Evolutionary conservation across 1,140 invertebrate species (phyloP), one percentile per base, ranked within the genome.

Genomic region (Papilio glaucus): DNA sequence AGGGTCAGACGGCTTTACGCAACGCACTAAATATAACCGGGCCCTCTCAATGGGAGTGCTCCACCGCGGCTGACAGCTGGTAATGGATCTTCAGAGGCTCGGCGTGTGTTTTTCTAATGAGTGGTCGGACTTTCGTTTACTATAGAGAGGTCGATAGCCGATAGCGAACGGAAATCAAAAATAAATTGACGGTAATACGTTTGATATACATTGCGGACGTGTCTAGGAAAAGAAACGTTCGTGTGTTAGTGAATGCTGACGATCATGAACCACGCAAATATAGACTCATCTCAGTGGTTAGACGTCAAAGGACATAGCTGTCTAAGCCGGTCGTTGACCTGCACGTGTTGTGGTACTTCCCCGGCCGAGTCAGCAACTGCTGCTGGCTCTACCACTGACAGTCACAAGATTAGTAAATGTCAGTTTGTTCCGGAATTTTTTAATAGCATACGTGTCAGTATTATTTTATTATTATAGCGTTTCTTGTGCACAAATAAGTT

Each of bases 1-100:
- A 84, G 78, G 80, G 78, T 73, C 80, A 79, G 62, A 21, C 65
- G 29, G 75, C 65, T 78, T 81, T 81, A 75, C 82, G 80, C 69
- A 84, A 84, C 72, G 62, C 41, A 61, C 72, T 78, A 82, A 78
- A 82, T 79, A 79, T 77, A 82, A 45, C 72, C 57, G 41, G 76
- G 70, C 74, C 78, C 78, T 80, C 78, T 80, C 77, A 78, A 80
- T 76, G 78, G 71, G 76, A 72, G 69, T 70, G 67, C 45, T 18
- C 45, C 12, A 26, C 42, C 65, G 41, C 39, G 13, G 12, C 39
- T 53, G 67, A 69, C 67, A 53, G 67, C 29, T 38, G 26, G 67
- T 69, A 53, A 69, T 69, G 41, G 41, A 69, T 69, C 45, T 45
- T 26, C 67, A 29, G 7, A 69, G 42, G 12, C 8, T 29, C 13